A percentile compares a stretch with the other conserved stretches of the same genome.
Evolutionary conservation across 2,797 vertebrate genomes (phyloP).

Genomic region (Enteromius radiatus): DNA sequence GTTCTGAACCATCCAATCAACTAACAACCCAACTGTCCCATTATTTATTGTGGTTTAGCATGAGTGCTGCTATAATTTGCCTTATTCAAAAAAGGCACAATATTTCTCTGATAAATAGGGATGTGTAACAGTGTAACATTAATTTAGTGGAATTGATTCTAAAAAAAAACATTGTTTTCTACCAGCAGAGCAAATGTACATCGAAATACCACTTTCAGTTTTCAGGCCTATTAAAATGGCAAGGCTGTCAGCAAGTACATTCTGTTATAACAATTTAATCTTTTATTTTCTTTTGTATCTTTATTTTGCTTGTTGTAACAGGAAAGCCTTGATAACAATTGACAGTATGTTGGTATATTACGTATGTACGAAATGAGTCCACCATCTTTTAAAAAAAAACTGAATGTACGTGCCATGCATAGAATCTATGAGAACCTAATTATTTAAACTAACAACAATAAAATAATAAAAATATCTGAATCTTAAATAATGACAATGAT

Average conservation of each 20-base stretch:
- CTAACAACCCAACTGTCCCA: background rate
- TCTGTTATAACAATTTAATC: background rate
- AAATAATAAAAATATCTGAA: background rate
- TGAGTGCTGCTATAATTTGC: background rate
- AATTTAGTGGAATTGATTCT: background rate
- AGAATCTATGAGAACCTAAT: background rate
- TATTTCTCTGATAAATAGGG: background rate
- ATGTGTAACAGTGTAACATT: background rate
- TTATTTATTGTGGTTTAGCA: background rate
- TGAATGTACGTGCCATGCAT: background rate
- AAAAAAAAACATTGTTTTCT: background rate
- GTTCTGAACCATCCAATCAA: background rate
- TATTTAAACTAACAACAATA: background rate
- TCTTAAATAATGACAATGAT: background rate
- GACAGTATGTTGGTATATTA: background rate
- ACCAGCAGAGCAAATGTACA: background rate
- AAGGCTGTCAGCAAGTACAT: background rate
- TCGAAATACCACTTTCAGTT: background rate
- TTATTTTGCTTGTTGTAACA: background rate
- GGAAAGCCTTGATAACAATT: background rate
- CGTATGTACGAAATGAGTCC: background rate
- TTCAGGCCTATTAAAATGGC: background rate
- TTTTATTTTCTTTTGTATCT: background rate
- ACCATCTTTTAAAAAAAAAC: background rate
- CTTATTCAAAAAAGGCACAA: background rate